These are phyloP conservation scores for Coptodon rendalli DNA, from an alignment of 2,113 vertebrate genomes.

Conservation along the genomic window DNA sequence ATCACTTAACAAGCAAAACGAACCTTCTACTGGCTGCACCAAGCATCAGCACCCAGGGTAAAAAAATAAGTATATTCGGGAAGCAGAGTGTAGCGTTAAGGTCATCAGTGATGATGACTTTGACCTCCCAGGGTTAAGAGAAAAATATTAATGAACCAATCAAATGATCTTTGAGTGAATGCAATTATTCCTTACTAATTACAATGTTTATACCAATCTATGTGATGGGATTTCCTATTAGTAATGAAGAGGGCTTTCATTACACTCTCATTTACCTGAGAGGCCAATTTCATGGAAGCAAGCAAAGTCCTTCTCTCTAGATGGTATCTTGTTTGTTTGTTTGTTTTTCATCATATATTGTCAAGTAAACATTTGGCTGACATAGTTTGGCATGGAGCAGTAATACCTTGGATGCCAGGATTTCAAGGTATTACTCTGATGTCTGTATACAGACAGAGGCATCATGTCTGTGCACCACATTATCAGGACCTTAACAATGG, in stretches of 20 bases:
- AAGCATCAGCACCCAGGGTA: background rate
- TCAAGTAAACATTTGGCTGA: background rate
- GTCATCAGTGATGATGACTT: background rate
- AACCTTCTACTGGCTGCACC: background rate
- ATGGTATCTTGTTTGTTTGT: background rate
- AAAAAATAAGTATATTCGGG: background rate
- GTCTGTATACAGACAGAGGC: background rate
- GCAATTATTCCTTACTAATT: background rate
- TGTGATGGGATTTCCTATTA: background rate
- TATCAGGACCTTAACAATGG: background rate
- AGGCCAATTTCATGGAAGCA: background rate
- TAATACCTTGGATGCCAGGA: background rate
- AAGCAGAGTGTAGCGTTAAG: background rate
- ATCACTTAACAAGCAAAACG: background rate
- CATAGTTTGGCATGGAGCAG: background rate
- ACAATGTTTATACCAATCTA: background rate
- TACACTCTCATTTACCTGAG: background rate
- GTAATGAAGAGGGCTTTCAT: background rate
- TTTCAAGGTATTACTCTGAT: background rate
- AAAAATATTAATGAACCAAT: background rate
- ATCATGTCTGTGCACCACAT: background rate
- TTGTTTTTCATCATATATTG: background rate
- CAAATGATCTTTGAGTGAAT: background rate
- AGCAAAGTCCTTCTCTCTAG: background rate
- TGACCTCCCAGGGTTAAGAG: background rate